phyloP scores from a whole-genome alignment of 2,888 invertebrate genomes.

The Sicus ferrugineus region DNA sequence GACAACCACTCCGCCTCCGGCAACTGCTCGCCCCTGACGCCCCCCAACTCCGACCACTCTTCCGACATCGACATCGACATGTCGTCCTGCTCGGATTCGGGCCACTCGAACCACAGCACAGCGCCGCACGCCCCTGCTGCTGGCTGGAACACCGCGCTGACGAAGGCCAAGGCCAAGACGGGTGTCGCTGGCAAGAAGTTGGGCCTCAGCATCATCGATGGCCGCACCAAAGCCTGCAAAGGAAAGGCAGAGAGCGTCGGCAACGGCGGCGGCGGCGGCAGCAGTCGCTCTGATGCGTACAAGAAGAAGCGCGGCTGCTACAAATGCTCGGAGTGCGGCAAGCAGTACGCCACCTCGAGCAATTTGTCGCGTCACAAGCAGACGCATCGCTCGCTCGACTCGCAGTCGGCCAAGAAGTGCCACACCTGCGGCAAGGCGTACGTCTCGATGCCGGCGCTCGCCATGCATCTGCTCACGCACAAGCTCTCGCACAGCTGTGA shows the following conservation, averaged over 20 bases:
- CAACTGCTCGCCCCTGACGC: slow-evolving; percentile 70
- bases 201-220: slow-evolving; percentile 59
- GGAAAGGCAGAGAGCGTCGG: slow-evolving; percentile 36
- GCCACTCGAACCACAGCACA: slow-evolving; percentile 45
- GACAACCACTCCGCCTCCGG: slow-evolving; percentile 59
- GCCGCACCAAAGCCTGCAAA: slow-evolving; percentile 60
- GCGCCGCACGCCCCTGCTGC: slow-evolving; percentile 27
- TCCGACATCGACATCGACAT: slow-evolving; percentile 74
- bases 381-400: slow-evolving; percentile 92
- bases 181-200: slow-evolving; percentile 42
- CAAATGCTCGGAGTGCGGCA: slow-evolving; percentile 87
- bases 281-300: slow-evolving; percentile 47
- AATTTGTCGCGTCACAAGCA: slow-evolving; percentile 91
- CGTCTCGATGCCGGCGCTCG: slow-evolving; percentile 96
- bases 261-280: slow-evolving; percentile 36
- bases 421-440: slow-evolving; percentile 95
- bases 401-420: slow-evolving; percentile 94
- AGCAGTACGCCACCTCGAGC: slow-evolving; percentile 89
- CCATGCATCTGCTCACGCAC: slow-evolving; percentile 93
- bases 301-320: slow-evolving; percentile 67
- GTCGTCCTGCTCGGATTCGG: slow-evolving; percentile 62
- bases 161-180: slow-evolving; percentile 39
- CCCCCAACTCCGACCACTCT: slow-evolving; percentile 77
- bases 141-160: slow-evolving; percentile 41
- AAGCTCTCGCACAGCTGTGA: slow-evolving; percentile 91